Conservation (phyloP, 1,140 invertebrate genomes). For the Oryctes rhinoceros region DNA sequence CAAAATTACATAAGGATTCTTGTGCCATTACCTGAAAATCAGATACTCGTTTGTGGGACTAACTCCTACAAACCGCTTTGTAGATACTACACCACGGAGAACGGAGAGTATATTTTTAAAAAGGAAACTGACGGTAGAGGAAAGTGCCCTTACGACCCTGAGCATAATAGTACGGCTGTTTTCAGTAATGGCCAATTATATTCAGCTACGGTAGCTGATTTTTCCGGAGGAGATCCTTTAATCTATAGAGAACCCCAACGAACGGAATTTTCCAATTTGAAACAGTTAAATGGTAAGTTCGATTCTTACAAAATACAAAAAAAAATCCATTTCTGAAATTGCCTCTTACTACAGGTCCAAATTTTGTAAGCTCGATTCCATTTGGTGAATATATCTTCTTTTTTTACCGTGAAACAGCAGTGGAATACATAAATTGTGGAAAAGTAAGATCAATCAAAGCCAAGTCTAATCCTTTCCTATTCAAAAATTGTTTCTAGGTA, state of each 20-base stretch:
- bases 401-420: slow-evolving; percentile 95
- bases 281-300: slow-evolving; percentile 80
- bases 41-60: slow-evolving; percentile 92
- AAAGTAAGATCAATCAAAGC: slow-evolving; percentile 69
- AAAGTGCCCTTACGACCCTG: slow-evolving; percentile 90
- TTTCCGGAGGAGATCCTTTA: slow-evolving; percentile 89
- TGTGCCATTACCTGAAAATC: slow-evolving; percentile 72
- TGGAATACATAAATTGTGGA: slow-evolving; percentile 96
- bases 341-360: slow-evolving; percentile 69
- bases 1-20: slow-evolving; percentile 96
- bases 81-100: slow-evolving; percentile 74
- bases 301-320: slow-evolving; percentile 42
- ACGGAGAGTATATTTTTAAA: slow-evolving; percentile 64
- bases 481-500: slow-evolving; percentile 65
- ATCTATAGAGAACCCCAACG: slow-evolving; percentile 88
- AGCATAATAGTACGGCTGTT: slow-evolving; percentile 91
- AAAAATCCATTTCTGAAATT: not conserved
- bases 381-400: slow-evolving; percentile 95
- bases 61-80: slow-evolving; percentile 96
- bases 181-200: slow-evolving; percentile 87
- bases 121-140: slow-evolving; percentile 84
- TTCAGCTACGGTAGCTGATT: slow-evolving; percentile 94
- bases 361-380: slow-evolving; percentile 93
- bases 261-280: slow-evolving; percentile 84
- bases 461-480: slow-evolving; percentile 15